A percentile compares a stretch with the other conserved stretches of the same genome.
Conservation (phyloP, 2,113 vertebrate species). For the Hypomesus transpacificus region DNA sequence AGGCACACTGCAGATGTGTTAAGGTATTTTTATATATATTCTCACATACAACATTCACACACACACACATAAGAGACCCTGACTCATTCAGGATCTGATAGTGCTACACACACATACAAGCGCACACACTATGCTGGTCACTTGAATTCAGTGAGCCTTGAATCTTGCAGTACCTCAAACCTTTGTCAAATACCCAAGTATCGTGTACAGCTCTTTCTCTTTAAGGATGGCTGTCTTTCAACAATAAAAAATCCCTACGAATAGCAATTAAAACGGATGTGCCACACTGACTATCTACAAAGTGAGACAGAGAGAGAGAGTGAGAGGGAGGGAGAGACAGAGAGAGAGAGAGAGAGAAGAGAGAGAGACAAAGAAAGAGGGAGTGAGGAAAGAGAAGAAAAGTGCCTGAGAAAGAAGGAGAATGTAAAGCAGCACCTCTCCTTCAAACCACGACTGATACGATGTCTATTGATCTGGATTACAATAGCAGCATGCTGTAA, state of each 20-base stretch:
- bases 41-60: too few species aligned
- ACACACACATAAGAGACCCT: not conserved
- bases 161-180: not conserved
- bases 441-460: conserved; percentile 71
- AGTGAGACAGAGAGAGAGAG: conserved; percentile 54
- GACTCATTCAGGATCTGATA: not conserved
- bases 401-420: conserved; percentile 50
- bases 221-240: conserved; percentile 59
- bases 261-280: conserved; percentile 73
- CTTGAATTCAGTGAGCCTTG: conserved; percentile 1
- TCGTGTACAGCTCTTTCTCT: conserved; percentile 34
- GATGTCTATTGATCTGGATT: conserved; percentile 79
- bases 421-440: conserved; percentile 67
- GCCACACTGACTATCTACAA: conserved; percentile 57
- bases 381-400: conserved; percentile 49
- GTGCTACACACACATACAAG: not conserved
- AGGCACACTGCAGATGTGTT: not conserved
- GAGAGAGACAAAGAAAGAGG: conserved; percentile 45
- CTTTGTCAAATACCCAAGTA: not conserved
- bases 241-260: conserved; percentile 68
- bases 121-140: not conserved
- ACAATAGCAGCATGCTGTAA: conserved; percentile 79
- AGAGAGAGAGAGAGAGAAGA: conserved; percentile 49
- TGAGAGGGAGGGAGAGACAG: conserved; percentile 49
- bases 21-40: too few species aligned